phyloP scores from a whole-genome alignment of 2,797 vertebrate genomes.

The Lycodopsis pacificus region DNA sequence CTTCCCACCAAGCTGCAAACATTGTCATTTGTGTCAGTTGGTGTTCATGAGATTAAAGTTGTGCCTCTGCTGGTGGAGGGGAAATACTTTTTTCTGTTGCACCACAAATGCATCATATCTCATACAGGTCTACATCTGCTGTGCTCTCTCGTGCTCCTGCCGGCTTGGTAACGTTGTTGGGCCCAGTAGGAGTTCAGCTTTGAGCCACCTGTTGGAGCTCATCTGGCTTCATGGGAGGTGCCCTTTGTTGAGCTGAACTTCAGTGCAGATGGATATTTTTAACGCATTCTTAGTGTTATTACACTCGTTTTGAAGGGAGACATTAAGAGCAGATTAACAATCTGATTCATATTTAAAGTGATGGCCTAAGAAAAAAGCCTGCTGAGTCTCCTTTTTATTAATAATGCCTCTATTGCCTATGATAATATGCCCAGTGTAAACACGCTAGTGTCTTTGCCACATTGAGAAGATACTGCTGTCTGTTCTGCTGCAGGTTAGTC shows the following conservation, averaged over 20 bases:
- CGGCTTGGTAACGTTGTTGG: conserved; percentile 14
- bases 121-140: neutral
- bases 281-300: neutral
- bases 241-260: neutral
- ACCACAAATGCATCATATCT: neutral
- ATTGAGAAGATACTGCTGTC: neutral
- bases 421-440: neutral
- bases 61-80: conserved; percentile 2
- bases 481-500: conserved; percentile 1
- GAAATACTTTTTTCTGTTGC: neutral
- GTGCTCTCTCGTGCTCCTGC: neutral
- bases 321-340: neutral
- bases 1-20: conserved; percentile 13
- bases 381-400: neutral
- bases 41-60: conserved; percentile 4
- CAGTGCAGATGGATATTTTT: conserved; percentile 16
- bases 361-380: neutral
- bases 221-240: conserved; percentile 37
- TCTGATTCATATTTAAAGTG: neutral
- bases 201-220: conserved; percentile 49
- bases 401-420: neutral
- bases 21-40: conserved; percentile 15
- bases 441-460: neutral
- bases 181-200: conserved; percentile 35
- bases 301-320: neutral